Base-by-base conservation (phyloP, 64 coral and sea anemone genomes). In the Hydrozoanthus tunicans region DNA sequence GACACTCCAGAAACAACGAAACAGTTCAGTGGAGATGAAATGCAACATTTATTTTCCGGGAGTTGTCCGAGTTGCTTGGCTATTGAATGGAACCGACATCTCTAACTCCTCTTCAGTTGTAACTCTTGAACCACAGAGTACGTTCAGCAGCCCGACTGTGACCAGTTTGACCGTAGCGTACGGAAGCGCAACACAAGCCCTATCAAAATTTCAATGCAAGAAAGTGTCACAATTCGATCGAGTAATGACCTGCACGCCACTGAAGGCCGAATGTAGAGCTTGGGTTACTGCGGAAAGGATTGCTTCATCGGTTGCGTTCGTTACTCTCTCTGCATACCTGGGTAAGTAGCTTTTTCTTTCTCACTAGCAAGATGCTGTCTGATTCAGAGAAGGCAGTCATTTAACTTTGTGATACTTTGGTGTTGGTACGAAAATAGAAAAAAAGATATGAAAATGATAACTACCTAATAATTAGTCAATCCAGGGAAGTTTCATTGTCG, bases 21-120 rank as follows among this genome's bases (percentile, higher is more conserved):
- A 86, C 51, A 86, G 62, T 32, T 86, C 82, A 10, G 82, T 86
- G 82, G 53, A 24, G 53, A 70, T 86, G 82, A 72, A 62, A 17
- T 86, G 82, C 52, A 86, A 86, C 63, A 43, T 86, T 12, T 86
- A 86, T 62, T 6, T 24, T 14, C 62, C 82, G 1, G 13, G 82
- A 6, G 24, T 60, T 17, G 58, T 81, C 2, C 8, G 25, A 9
- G 56, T 81, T n/a, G 11, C 14, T 9, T 81, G 79, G 79, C 58
- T 81, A 9, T 7, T 81, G 3, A 81, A 62, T 23, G 58, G 79
- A 60, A 3, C n/a, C 1, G 79, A 81, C 79, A 7, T 23, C 3
- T 81, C 79, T 1, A 81, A 24, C 79, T 10, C n/a, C 7, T 27
- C 79, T 32, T 81, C 79, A 24, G 20, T 81, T 62, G 58, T 81